Conservation (phyloP, 2,888 invertebrate species). For the Agonum fuliginosum region DNA sequence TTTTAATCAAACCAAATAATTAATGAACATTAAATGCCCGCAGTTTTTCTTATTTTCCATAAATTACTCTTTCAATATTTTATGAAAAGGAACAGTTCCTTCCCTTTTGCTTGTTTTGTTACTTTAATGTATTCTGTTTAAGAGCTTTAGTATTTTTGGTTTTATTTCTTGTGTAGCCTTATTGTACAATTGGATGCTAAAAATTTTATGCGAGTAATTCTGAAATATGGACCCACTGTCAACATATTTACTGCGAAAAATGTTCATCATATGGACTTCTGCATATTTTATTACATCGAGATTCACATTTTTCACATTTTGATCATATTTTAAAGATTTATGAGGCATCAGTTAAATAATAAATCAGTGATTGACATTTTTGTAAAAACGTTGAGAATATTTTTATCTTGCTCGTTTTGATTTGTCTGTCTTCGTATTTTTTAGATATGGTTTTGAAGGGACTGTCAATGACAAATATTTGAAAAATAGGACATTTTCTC, state of each 20-base stretch:
- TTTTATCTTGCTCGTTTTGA: not conserved
- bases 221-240: conserved; percentile 27
- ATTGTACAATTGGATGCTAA: not conserved
- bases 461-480: too few relatives aligned
- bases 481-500: too few relatives aligned
- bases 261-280: conserved; percentile 21
- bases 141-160: not conserved
- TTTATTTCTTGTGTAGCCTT: not conserved
- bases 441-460: too few relatives aligned
- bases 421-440: too few relatives aligned
- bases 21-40: not conserved
- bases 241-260: conserved; percentile 14
- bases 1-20: conserved; percentile 22
- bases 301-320: not conserved
- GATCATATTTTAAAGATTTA: conserved; percentile 8
- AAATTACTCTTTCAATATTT: too few relatives aligned
- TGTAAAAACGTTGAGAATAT: not conserved
- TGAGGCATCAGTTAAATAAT: not conserved
- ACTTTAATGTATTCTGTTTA: not conserved
- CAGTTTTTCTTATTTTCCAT: too few relatives aligned
- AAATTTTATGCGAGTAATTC: conserved; percentile 14
- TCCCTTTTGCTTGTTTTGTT: not conserved
- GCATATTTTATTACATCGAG: conserved; percentile 2
- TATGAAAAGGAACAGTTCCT: too few relatives aligned
- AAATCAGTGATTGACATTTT: conserved; percentile 12